These are phyloP conservation scores for Miichthys miiuy DNA, from an alignment of 2,797 vertebrate species.

Conservation along the genomic window DNA sequence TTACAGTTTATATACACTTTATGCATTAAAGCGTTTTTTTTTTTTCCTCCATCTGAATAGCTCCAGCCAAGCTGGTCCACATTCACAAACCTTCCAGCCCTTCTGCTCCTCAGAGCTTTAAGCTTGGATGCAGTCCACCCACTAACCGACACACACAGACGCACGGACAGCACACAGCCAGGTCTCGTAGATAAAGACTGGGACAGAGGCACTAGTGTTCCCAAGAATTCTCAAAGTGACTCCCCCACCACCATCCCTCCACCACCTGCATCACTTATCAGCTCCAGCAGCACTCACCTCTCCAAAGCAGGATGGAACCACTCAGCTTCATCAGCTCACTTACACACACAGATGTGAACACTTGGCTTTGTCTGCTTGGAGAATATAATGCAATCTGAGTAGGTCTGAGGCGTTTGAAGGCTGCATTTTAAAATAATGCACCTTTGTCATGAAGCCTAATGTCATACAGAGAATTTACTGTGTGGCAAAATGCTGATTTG, in stretches of 20 bases:
- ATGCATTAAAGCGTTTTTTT: conserved; percentile 29
- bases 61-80: conserved; percentile 36
- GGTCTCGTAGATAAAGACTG: conserved; percentile 63
- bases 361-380: conserved; percentile 21
- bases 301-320: conserved; percentile 48
- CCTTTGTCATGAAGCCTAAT: not conserved
- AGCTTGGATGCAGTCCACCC: conserved; percentile 56
- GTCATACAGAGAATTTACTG: conserved; percentile 6
- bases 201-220: conserved; percentile 71
- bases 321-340: conserved; percentile 43
- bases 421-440: conserved; percentile 22
- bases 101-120: conserved; percentile 46
- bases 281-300: conserved; percentile 57
- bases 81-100: conserved; percentile 41
- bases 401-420: not conserved
- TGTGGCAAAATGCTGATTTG: conserved; percentile 33
- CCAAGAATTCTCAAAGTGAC: conserved; percentile 45
- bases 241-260: conserved; percentile 36
- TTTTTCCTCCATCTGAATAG: conserved; percentile 26
- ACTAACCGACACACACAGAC: conserved; percentile 39
- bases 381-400: conserved; percentile 7
- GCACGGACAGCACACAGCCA: conserved; percentile 49
- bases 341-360: conserved; percentile 11
- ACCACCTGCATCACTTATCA: conserved; percentile 73
- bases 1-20: conserved; percentile 33